Evolutionary conservation across 2,888 invertebrate genomes (phyloP), one percentile per base, ranked within the genome.

Genomic region (Biston stratarius): DNA sequence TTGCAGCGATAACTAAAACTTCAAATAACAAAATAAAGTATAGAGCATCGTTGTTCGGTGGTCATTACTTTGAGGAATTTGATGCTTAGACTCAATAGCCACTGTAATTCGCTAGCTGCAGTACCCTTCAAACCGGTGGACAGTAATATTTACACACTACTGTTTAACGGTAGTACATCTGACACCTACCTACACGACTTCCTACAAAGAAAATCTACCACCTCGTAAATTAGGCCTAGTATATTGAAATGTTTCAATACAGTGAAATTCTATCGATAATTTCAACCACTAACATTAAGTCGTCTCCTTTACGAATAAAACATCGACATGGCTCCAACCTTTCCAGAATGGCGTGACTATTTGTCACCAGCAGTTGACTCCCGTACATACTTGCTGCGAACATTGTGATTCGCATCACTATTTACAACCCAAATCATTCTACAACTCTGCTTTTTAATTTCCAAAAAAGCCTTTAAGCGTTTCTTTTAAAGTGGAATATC

Each of bases 351-450:
- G 87, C 89, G 89, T 90, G 91, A 91, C 94, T 93, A 93, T 94
- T 94, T 94, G 94, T 94, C 94, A 93, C 93, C 87, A 86, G 86
- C 83, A 87, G 87, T 88, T 83, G 92, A 93, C 94, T 94, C 92
- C 94, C 86, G 93, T 92, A 92, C 88, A 83, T 82, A 83, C 83
- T 86, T 82, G 87, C 86, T 84, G 85, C 82, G 83, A 89, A 91
- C 90, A 92, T 86, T 84, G 86, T 88, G 92, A 92, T 93, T 92
- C 86, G 80, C 90, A 92, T 93, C 91, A 86, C 83, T 79, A 80
- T 67, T 71, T 66, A 11, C 61, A 65, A 62, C 68, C 72, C 56
- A 71, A 80, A 86, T 83, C 74, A 77, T 69, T 78, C 70, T 77
- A 78, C 69, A 73, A 44, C 53, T 64, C 63, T 53, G 5, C 12